phyloP scores from a whole-genome alignment of 2,113 vertebrate species.

The Cettia cetti region DNA sequence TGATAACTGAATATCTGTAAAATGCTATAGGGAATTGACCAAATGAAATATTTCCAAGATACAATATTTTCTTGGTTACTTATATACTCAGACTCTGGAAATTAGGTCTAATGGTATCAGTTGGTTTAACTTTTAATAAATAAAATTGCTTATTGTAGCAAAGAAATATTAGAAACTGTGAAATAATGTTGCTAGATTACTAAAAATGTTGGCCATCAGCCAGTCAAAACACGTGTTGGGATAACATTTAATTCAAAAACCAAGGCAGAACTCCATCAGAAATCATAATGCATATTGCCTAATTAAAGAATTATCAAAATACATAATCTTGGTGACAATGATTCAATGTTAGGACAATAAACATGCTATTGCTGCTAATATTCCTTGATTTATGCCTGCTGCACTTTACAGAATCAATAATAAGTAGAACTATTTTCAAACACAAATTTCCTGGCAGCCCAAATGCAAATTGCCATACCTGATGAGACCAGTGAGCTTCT shows the following conservation, averaged over 20 bases:
- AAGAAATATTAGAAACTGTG: not conserved
- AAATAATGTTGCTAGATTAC: not conserved
- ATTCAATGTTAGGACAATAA: not conserved
- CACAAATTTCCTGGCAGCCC: not conserved
- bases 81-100: not conserved
- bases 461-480: not conserved
- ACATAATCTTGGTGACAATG: not conserved
- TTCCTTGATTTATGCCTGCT: not conserved
- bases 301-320: not conserved
- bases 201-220: not conserved
- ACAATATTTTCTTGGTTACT: not conserved
- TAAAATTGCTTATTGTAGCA: not conserved
- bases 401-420: not conserved
- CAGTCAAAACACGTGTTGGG: not conserved
- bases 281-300: not conserved
- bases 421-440: not conserved
- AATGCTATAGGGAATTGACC: not conserved
- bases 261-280: not conserved
- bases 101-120: not conserved
- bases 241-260: not conserved
- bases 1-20: not conserved
- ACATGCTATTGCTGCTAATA: not conserved
- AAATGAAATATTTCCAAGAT: not conserved
- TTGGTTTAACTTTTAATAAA: not conserved
- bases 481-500: not conserved